phyloP scores from a whole-genome alignment of 2,888 invertebrate genomes.

The Apodemia duryi region DNA sequence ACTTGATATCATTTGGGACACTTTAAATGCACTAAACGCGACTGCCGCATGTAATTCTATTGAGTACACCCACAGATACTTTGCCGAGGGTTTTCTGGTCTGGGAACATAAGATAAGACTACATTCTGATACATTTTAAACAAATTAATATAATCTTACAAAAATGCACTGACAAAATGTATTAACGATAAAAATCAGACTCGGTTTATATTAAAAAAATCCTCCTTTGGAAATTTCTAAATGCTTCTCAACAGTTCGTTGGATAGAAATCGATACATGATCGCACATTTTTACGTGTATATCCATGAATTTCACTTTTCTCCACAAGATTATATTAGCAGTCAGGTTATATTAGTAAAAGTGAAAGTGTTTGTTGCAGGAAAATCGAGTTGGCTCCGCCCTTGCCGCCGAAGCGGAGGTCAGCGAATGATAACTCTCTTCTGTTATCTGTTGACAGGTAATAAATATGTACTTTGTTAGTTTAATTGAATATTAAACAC shows the following conservation, averaged over 20 bases:
- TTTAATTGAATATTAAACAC: not conserved
- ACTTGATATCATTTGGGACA: constrained; percentile 29
- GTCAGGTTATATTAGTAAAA: constrained; percentile 34
- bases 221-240: not conserved
- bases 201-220: not conserved
- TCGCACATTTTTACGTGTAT: not conserved
- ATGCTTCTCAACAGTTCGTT: not conserved
- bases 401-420: constrained; percentile 86
- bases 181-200: not conserved
- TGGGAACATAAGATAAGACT: not conserved
- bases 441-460: constrained; percentile 81
- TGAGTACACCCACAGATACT: not conserved
- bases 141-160: no score
- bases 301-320: constrained; percentile 27
- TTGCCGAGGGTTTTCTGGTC: no score
- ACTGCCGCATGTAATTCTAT: not conserved
- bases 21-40: constrained; percentile 14
- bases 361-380: constrained; percentile 61
- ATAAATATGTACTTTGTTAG: constrained; percentile 31
- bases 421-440: constrained; percentile 71
- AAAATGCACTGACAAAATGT: no score
- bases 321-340: constrained; percentile 26
- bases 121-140: no score
- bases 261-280: not conserved
- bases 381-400: constrained; percentile 86